phyloP scores from a whole-genome alignment of 2,888 invertebrate species.

The Ormyrus pomaceus region DNA sequence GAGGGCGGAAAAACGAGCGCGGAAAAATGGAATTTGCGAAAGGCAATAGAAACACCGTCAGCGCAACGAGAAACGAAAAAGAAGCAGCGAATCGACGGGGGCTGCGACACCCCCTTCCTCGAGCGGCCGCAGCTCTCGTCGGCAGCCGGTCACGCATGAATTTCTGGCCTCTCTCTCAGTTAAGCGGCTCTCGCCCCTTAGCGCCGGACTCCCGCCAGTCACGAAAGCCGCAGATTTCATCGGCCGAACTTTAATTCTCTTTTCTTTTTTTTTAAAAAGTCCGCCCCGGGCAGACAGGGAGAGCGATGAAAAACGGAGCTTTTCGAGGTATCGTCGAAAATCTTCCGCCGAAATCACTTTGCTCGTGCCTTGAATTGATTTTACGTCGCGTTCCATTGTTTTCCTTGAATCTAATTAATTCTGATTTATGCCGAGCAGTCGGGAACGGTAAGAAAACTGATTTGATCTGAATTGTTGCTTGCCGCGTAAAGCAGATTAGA shows the following conservation, averaged over 20 bases:
- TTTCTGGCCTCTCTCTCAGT: slow-evolving; percentile 21
- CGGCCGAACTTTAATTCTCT: slow-evolving; percentile 44
- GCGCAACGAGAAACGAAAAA: background rate
- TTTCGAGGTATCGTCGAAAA: background rate
- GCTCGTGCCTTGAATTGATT: too few relatives aligned
- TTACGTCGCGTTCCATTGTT: too few relatives aligned
- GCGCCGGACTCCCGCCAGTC: slow-evolving; percentile 22
- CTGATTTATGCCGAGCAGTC: too few relatives aligned
- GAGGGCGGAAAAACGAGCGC: too few relatives aligned
- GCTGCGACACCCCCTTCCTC: slow-evolving; percentile 27
- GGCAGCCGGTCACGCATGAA: slow-evolving; percentile 51
- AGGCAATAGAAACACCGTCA: background rate
- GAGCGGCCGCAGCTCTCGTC: background rate
- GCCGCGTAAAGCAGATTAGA: too few relatives aligned
- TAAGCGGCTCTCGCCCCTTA: background rate
- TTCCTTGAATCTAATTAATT: too few relatives aligned
- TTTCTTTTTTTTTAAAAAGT: slow-evolving; percentile 24
- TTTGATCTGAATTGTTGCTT: too few relatives aligned
- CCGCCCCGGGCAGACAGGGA: slow-evolving; percentile 14
- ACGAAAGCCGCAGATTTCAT: slow-evolving; percentile 54
- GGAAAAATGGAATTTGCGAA: background rate
- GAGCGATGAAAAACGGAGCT: slow-evolving; percentile 23
- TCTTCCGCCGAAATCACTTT: background rate
- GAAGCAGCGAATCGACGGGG: slow-evolving; percentile 7
- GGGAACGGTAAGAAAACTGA: too few relatives aligned